Evolutionary conservation across 2,888 invertebrate species (phyloP).

Genomic region (Dione juno): DNA sequence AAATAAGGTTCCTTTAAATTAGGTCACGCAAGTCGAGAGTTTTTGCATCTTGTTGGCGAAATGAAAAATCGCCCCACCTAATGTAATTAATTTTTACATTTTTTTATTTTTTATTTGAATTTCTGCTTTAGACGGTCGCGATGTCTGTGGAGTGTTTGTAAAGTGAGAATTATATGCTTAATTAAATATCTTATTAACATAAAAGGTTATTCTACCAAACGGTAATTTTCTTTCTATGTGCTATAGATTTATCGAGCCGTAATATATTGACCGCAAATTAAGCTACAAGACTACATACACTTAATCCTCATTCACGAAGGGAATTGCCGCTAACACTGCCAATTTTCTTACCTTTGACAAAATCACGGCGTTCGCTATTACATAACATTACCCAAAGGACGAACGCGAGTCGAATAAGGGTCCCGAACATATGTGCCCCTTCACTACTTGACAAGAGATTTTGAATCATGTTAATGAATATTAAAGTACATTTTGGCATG

Average conservation of each 20-base stretch:
- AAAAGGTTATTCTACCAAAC: conserved; percentile 12
- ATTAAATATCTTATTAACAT: neutral
- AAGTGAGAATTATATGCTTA: neutral
- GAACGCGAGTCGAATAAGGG: conserved; percentile 73
- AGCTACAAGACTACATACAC: conserved; percentile 44
- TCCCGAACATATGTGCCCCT: conserved; percentile 56
- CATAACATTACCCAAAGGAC: conserved; percentile 82
- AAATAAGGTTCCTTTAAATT: conserved; percentile 75
- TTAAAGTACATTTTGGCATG: conserved; percentile 68
- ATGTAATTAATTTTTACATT: conserved; percentile 75
- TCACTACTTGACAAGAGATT: conserved; percentile 54
- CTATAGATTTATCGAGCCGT: conserved; percentile 43
- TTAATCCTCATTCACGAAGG: conserved; percentile 69
- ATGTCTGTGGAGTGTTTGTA: neutral
- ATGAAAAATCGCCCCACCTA: conserved; percentile 60
- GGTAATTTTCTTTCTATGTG: neutral
- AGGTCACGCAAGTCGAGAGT: conserved; percentile 68
- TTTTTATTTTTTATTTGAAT: conserved; percentile 54
- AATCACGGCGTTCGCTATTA: conserved; percentile 79
- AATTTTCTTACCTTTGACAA: conserved; percentile 84
- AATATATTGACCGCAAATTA: conserved; percentile 35
- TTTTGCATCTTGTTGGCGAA: conserved; percentile 62
- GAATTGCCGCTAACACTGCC: conserved; percentile 80
- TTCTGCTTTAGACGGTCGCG: conserved; percentile 39
- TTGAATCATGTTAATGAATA: conserved; percentile 69